Conservation (phyloP, 2,797 vertebrate species). For the Alectoris magna region DNA sequence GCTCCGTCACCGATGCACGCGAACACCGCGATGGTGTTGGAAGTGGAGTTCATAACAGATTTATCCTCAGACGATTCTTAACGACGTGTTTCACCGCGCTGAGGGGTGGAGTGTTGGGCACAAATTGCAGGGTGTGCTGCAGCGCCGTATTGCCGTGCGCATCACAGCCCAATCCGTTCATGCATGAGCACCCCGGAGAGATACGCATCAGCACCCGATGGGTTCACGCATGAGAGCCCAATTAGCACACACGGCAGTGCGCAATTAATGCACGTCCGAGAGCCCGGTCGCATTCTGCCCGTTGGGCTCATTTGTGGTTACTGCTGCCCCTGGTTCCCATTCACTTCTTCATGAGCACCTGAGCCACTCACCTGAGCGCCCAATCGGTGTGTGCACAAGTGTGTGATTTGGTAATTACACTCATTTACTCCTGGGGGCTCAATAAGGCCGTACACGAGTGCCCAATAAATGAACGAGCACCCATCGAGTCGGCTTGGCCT, state of each 20-base stretch:
- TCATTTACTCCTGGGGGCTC: neutral
- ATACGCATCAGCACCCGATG: neutral
- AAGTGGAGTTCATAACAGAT: neutral
- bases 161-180: neutral
- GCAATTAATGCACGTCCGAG: neutral
- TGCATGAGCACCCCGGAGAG: neutral
- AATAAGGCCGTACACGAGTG: neutral
- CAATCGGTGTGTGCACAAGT: neutral
- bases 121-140: neutral
- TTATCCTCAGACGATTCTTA: neutral
- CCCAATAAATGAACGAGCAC: neutral
- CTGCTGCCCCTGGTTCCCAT: neutral
- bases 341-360: neutral
- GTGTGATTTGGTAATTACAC: neutral
- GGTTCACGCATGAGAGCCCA: neutral
- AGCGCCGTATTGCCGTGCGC: neutral
- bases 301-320: neutral
- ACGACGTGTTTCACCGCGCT: rapidly evolving
- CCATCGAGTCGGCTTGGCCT: neutral
- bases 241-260: neutral
- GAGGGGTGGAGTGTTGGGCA: neutral
- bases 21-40: neutral
- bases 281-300: neutral
- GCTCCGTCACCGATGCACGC: rapidly evolving
- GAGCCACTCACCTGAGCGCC: neutral